Evolutionary conservation across 2,797 vertebrate species (phyloP).

Genomic region (Gymnothorax reevesii): DNA sequence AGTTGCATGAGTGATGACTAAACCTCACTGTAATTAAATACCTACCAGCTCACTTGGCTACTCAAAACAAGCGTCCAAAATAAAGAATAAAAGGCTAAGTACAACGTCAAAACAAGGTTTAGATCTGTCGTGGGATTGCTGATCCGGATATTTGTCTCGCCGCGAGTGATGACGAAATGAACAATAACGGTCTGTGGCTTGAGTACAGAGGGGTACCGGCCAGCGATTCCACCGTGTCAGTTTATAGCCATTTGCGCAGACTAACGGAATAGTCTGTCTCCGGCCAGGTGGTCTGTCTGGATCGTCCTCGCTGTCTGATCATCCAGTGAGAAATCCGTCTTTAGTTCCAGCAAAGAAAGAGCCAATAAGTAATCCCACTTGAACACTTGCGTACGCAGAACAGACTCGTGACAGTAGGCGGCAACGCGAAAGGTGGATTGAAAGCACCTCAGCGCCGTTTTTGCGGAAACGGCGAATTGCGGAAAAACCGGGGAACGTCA

Average conservation of each 20-base stretch:
- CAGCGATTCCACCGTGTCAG: not conserved
- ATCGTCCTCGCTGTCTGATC: not conserved
- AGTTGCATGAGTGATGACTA: not conserved
- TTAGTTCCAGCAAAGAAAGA: slow-evolving; percentile 22
- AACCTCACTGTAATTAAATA: not conserved
- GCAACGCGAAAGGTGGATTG: not conserved
- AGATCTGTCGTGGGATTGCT: not conserved
- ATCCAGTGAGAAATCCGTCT: not conserved
- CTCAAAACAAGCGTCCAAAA: not conserved
- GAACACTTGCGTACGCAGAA: not conserved
- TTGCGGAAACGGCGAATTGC: slow-evolving; percentile 13
- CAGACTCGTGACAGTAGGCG: slow-evolving; percentile 5
- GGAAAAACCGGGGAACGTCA: slow-evolving; percentile 21
- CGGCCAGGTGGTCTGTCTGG: not conserved
- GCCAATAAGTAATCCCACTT: slow-evolving; percentile 22
- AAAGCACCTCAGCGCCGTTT: slow-evolving; percentile 25
- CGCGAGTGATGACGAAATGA: slow-evolving; percentile 10
- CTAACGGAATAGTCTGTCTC: not conserved
- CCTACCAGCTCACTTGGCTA: not conserved
- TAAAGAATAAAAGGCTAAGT: not conserved
- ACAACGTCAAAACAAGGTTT: not conserved
- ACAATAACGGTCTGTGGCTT: not conserved
- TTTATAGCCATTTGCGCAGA: not conserved
- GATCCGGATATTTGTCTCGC: not conserved
- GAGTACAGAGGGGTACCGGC: not conserved